Evolutionary conservation across 2,113 vertebrate species (phyloP).

Genomic region (Mustela nigripes): DNA sequence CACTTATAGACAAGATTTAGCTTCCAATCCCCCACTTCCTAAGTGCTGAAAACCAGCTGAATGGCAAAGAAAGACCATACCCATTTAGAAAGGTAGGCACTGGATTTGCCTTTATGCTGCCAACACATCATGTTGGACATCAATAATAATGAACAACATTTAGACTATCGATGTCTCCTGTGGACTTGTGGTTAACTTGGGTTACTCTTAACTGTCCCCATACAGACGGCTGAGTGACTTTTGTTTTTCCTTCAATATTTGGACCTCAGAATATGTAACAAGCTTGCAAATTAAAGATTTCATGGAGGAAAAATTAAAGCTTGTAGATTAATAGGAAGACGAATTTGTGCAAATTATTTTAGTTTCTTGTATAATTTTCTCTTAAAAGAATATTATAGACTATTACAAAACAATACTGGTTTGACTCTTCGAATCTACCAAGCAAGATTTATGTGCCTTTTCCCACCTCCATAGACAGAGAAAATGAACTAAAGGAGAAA

Average conservation of each 20-base stretch:
- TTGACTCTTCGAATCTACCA: neutral
- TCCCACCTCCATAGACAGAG: neutral
- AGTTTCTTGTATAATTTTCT: conserved; percentile 3
- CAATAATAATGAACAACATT: neutral
- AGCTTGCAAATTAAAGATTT: neutral
- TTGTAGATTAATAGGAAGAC: neutral
- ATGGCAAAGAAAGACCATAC: neutral
- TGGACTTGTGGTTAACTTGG: neutral
- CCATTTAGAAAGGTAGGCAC: neutral
- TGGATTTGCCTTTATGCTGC: neutral
- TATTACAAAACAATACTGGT: conserved; percentile 4
- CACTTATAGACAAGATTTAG: neutral
- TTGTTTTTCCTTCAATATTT: conserved; percentile 14
- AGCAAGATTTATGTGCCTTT: neutral
- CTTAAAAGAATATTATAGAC: neutral
- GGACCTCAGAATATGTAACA: neutral
- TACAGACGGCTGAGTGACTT: neutral
- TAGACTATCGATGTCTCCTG: neutral
- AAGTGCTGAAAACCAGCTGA: neutral
- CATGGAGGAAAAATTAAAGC: neutral
- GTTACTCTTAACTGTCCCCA: neutral
- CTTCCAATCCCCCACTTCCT: neutral
- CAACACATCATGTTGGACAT: neutral
- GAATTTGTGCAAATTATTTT: neutral
- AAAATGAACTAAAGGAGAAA: conserved; percentile 44